A percentile compares a stretch with the other conserved stretches of the same genome.
phyloP scores from a whole-genome alignment of 1,140 invertebrate species.

The Drosophila repleta region DNA sequence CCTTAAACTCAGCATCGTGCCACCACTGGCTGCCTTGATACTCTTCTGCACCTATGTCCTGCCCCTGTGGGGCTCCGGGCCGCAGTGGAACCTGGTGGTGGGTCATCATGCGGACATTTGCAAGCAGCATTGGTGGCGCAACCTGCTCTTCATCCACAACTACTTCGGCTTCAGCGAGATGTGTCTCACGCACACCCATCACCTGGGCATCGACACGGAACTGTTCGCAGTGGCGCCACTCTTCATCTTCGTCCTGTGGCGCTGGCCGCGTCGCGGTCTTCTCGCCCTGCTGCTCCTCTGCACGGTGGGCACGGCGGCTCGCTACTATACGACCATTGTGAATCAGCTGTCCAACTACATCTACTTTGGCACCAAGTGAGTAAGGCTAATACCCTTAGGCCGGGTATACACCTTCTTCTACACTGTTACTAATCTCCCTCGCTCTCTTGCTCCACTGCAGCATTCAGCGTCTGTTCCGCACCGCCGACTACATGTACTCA shows the following conservation, averaged over 20 bases:
- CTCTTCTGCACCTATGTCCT: slow-evolving; percentile 88
- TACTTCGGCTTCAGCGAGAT: slow-evolving; percentile 88
- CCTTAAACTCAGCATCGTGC: slow-evolving; percentile 85
- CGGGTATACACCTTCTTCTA: not conserved
- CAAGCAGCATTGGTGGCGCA: slow-evolving; percentile 87
- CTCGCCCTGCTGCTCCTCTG: slow-evolving; percentile 84
- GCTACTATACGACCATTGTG: slow-evolving; percentile 86
- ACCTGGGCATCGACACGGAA: slow-evolving; percentile 93
- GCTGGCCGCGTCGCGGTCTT: slow-evolving; percentile 85
- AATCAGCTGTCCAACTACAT: slow-evolving; percentile 87
- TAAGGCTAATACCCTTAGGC: slow-evolving; percentile 40
- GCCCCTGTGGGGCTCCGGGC: slow-evolving; percentile 86
- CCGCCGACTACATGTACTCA: slow-evolving; percentile 89
- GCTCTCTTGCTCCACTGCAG: slow-evolving; percentile 75
- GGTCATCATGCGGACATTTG: slow-evolving; percentile 87
- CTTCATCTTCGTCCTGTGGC: slow-evolving; percentile 87
- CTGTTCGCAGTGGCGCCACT: slow-evolving; percentile 90
- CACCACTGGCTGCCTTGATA: slow-evolving; percentile 86
- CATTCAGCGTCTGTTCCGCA: slow-evolving; percentile 88
- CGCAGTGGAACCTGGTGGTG: slow-evolving; percentile 88
- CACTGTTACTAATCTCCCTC: not conserved
- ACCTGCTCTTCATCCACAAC: slow-evolving; percentile 87
- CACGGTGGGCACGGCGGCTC: slow-evolving; percentile 85
- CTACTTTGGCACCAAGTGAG: slow-evolving; percentile 89
- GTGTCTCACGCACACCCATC: slow-evolving; percentile 90